phyloP scores from a whole-genome alignment of 2,888 invertebrate genomes.

The Pherbina coryleti region DNA sequence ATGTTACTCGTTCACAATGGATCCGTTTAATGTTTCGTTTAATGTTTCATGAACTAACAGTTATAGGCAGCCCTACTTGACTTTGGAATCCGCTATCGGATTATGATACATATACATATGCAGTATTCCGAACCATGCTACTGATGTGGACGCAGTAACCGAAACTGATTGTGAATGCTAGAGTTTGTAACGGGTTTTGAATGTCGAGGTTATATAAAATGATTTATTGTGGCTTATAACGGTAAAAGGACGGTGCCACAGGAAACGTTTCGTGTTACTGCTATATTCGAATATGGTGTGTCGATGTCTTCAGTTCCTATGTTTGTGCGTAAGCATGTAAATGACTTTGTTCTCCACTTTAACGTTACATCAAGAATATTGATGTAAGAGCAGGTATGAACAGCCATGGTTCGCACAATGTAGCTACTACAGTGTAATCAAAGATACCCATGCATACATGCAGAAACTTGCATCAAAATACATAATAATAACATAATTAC shows the following conservation, averaged over 20 bases:
- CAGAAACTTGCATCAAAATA: too few species aligned
- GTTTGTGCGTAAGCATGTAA: too few species aligned
- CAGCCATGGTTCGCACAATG: too few species aligned
- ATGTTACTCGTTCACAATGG: constrained; percentile 20
- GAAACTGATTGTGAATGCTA: not conserved
- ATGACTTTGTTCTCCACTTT: too few species aligned
- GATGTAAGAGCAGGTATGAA: too few species aligned
- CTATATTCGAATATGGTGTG: too few species aligned
- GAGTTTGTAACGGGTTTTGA: constrained; percentile 40
- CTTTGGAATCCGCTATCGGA: constrained; percentile 18
- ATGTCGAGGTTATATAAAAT: constrained; percentile 50
- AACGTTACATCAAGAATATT: too few species aligned
- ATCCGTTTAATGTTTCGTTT: constrained; percentile 4
- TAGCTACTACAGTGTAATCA: too few species aligned
- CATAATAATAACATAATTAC: too few species aligned
- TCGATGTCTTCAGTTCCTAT: too few species aligned
- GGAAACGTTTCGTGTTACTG: not conserved
- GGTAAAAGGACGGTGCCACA: not conserved
- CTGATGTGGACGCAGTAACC: not conserved
- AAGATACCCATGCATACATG: too few species aligned
- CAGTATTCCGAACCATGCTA: not conserved
- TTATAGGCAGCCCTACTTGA: not conserved
- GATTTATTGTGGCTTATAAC: constrained; percentile 41
- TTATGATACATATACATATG: constrained; percentile 1
- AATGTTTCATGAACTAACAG: not conserved